Conservation (phyloP, 2,797 vertebrate genomes). For the Phaenicophaeus curvirostris region DNA sequence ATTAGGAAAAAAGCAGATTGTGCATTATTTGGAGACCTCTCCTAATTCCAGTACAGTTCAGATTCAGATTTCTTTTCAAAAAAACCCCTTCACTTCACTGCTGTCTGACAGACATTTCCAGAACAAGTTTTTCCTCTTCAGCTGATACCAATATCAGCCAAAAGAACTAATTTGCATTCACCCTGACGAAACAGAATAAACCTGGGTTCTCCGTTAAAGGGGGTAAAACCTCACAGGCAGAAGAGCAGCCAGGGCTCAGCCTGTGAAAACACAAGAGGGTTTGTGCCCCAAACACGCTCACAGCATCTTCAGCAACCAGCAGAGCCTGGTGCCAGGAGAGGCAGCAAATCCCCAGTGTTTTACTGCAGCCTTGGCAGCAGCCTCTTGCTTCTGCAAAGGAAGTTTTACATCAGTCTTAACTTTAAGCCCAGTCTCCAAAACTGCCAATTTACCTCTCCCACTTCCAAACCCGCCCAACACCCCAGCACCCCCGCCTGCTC, state of each 20-base stretch:
- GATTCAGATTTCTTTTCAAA: background rate
- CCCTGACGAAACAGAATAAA: background rate
- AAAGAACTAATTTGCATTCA: background rate
- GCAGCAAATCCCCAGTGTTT: accelerated
- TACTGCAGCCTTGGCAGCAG: background rate
- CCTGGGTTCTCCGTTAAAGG: background rate
- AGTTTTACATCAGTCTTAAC: background rate
- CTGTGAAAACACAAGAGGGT: accelerated
- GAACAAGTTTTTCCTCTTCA: conserved; percentile 58
- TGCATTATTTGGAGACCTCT: conserved; percentile 10
- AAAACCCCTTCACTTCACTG: background rate
- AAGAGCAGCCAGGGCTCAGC: background rate
- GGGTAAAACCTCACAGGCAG: background rate
- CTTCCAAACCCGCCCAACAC: background rate
- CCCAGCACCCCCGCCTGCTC: background rate
- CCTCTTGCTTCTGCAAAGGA: background rate
- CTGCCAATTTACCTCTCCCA: background rate
- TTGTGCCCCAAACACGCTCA: background rate
- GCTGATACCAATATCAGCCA: conserved; percentile 13
- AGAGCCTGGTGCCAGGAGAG: background rate
- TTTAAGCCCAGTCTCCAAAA: background rate
- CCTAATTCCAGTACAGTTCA: background rate
- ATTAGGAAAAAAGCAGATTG: background rate
- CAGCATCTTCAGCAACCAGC: background rate
- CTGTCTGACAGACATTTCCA: conserved; percentile 35